Percentiles rank a stretch among this genome's conserved stretches.
phyloP scores from a whole-genome alignment of 2,113 vertebrate genomes.

The Thalassarche chlororhynchos region DNA sequence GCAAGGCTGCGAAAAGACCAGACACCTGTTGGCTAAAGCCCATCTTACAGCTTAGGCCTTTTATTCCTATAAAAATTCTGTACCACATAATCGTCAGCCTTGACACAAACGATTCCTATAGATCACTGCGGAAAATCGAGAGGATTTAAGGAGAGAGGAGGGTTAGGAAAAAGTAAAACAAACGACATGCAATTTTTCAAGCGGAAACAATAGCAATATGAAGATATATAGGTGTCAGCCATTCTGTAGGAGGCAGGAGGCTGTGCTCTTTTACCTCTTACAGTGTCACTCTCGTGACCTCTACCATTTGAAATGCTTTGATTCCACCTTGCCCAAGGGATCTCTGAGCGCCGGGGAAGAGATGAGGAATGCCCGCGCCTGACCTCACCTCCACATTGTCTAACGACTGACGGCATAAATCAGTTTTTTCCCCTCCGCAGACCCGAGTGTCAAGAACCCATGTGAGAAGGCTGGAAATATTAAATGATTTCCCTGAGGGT shows the following conservation, averaged over 20 bases:
- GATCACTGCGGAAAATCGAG: constrained; percentile 14
- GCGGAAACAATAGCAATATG: constrained; percentile 59
- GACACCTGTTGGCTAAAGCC: constrained; percentile 51
- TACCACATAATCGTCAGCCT: constrained; percentile 4
- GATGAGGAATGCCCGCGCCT: constrained; percentile 71
- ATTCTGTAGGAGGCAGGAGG: constrained; percentile 50
- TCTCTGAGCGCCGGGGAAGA: constrained; percentile 23
- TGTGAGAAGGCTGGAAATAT: constrained; percentile 67
- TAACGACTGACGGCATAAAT: constrained; percentile 66
- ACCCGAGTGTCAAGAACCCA: constrained; percentile 38
- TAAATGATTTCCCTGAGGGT: constrained; percentile 68
- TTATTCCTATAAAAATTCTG: constrained; percentile 9
- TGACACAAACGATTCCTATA: constrained; percentile 37
- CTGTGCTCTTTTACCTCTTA: constrained; percentile 55
- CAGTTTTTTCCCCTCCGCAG: constrained; percentile 55
- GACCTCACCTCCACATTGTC: constrained; percentile 74
- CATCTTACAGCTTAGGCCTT: neutral
- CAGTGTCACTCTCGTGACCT: constrained; percentile 65
- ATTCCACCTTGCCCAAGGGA: constrained; percentile 74
- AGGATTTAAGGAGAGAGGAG: constrained; percentile 60
- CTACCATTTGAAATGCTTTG: constrained; percentile 71
- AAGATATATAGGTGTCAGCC: constrained; percentile 66
- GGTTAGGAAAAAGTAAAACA: constrained; percentile 52
- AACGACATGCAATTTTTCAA: constrained; percentile 59
- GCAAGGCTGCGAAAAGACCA: neutral